These are phyloP conservation scores for Psammodynastes pulverulentus DNA, from an alignment of 2,113 vertebrate genomes.

Conservation along the genomic window DNA sequence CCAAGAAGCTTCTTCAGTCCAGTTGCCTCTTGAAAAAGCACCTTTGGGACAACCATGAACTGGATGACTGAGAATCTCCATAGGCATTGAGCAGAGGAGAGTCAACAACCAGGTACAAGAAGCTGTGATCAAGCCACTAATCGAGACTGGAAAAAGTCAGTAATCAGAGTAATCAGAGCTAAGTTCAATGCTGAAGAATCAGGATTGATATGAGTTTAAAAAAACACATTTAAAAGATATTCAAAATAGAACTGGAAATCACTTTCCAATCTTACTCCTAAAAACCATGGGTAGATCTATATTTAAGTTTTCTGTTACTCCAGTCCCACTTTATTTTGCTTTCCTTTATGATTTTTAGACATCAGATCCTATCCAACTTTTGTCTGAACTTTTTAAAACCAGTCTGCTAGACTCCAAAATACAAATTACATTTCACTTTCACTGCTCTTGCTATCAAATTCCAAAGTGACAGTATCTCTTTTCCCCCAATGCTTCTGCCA, in stretches of 20 bases:
- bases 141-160: not conserved
- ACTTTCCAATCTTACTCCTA: not conserved
- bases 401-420: not conserved
- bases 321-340: not conserved
- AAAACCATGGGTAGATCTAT: not conserved
- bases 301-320: not conserved
- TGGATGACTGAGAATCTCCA: too few relatives aligned
- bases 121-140: not conserved
- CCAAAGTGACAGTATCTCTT: not conserved
- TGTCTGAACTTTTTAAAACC: not conserved
- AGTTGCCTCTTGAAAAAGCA: too few relatives aligned
- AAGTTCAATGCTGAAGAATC: not conserved
- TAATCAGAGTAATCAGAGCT: not conserved
- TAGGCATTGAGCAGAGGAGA: not conserved
- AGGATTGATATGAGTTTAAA: not conserved
- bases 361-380: not conserved
- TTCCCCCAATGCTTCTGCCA: not conserved
- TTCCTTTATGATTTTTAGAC: not conserved
- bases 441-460: not conserved
- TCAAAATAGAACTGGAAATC: not conserved
- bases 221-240: not conserved
- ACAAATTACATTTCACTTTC: not conserved
- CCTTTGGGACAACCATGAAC: too few relatives aligned
- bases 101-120: not conserved
- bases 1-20: too few relatives aligned